Evolutionary conservation across 1,140 invertebrate genomes (phyloP), one percentile per base, ranked within the genome.

Genomic region (Drosophila lacertosa): DNA sequence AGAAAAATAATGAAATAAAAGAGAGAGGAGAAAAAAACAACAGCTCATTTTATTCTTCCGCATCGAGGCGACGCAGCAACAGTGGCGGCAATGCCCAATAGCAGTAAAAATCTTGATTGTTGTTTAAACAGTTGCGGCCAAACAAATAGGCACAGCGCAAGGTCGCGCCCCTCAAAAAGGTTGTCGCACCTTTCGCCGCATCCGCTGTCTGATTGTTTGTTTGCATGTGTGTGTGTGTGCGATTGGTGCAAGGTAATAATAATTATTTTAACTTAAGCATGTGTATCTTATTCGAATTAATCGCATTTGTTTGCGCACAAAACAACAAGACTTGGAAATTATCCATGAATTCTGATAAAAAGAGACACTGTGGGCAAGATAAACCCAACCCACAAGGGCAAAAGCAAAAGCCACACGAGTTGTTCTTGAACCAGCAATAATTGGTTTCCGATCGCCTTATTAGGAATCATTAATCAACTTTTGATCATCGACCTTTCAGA

Each of bases 121-220:
- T 86, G 74, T 86, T 86, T 80, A 77, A 65, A 81, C 81, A 86
- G 82, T 88, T 86, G 81, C 62, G 62, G 74, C 44, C 67, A 68
- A 84, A 66, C 75, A 77, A 84, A 73, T 62, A 74, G 71, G 65
- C 66, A 37, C 70, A 60, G 20, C 15, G 35, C 59, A 74, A 69
- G 79, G 63, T 79, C 60, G 53, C 45, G 54, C 54, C 63, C 63
- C 64, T 64, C 20, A 59, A 67, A 67, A 48, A 57, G 64, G 55
- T 72, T 57, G 55, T 54, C 55, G 69, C 64, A 72, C 69, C 54
- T 67, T 72, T 66, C 55, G 62, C 50, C 40, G 13, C 29, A 37
- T 13, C 32, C 64, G 35, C 13, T 45, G 58, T 35, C 33, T 47
- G 32, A 26, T 42, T 48, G 29, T 63, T 2, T 13, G 39, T 44